Conservation (phyloP, 2,797 vertebrate genomes). For the Helarctos malayanus region DNA sequence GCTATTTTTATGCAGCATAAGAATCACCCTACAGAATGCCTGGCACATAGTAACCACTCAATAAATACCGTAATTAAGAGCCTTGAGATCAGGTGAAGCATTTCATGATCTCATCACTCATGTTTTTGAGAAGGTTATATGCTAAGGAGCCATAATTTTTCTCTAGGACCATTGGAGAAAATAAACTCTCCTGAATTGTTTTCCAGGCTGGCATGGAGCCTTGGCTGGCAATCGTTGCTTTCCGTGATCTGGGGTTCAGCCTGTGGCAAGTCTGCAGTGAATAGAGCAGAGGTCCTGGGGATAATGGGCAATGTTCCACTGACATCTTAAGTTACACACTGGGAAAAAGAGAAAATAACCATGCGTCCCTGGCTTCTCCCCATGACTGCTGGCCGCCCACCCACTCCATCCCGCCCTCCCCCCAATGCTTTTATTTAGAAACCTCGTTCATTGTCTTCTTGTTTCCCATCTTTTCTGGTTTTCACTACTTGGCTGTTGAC, state of each 20-base stretch:
- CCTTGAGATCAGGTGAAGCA: conserved; percentile 1
- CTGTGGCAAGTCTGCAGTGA: not conserved
- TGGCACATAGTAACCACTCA: not conserved
- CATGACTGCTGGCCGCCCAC: not conserved
- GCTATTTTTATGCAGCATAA: conserved; percentile 3
- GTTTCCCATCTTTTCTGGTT: conserved; percentile 66
- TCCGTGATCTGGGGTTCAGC: conserved; percentile 13
- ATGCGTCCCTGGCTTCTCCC: not conserved
- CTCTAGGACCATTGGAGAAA: not conserved
- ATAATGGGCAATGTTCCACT: not conserved
- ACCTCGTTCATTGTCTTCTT: conserved; percentile 64
- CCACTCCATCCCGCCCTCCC: not conserved
- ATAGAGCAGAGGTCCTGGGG: not conserved
- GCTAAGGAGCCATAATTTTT: conserved; percentile 49
- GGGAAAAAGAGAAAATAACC: conserved; percentile 29
- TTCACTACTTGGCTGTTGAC: conserved; percentile 57
- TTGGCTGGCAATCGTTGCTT: not conserved
- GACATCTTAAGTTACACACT: conserved; percentile 38
- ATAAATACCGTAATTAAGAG: conserved; percentile 43
- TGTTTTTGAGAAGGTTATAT: conserved; percentile 36
- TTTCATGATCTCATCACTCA: not conserved
- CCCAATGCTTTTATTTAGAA: conserved; percentile 59
- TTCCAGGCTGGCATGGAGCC: not conserved
- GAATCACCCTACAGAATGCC: not conserved
- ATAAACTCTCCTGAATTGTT: not conserved